phyloP scores from a whole-genome alignment of 2,888 invertebrate species.

The Dysmachus trigonus region DNA sequence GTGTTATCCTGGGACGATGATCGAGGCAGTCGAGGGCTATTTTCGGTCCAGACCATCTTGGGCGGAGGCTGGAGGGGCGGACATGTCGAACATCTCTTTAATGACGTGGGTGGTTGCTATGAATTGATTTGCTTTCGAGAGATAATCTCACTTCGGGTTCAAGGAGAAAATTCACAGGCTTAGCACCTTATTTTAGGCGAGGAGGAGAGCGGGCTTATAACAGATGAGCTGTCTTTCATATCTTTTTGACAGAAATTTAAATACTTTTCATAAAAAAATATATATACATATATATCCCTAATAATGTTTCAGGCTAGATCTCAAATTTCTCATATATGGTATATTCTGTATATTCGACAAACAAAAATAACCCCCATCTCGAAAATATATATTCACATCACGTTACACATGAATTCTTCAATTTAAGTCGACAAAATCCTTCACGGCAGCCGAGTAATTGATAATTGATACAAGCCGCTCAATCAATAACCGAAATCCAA shows the following conservation, averaged over 20 bases:
- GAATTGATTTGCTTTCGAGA: background rate
- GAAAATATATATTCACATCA: slow-evolving; percentile 7
- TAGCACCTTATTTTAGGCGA: background rate
- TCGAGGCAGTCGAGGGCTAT: background rate
- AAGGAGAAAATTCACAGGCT: background rate
- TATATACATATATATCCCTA: background rate
- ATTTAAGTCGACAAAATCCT: background rate
- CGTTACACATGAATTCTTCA: slow-evolving; percentile 8
- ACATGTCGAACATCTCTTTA: background rate
- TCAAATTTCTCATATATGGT: background rate
- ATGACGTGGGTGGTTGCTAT: background rate
- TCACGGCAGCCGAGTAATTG: background rate
- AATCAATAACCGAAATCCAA: slow-evolving; percentile 22
- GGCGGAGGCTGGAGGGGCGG: background rate
- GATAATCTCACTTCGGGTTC: background rate
- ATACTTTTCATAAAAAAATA: background rate
- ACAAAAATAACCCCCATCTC: background rate
- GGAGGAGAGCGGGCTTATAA: background rate
- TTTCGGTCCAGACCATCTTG: background rate
- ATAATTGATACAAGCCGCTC: slow-evolving; percentile 19
- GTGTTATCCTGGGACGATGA: background rate
- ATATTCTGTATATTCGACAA: background rate
- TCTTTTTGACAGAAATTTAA: background rate
- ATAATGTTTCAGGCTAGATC: background rate
- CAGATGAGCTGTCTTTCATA: background rate